Percentiles rank a stretch among this genome's conserved stretches.
These are phyloP conservation scores for Drosophila yooni DNA, from an alignment of 2,888 invertebrate genomes.

Conservation along the genomic window DNA sequence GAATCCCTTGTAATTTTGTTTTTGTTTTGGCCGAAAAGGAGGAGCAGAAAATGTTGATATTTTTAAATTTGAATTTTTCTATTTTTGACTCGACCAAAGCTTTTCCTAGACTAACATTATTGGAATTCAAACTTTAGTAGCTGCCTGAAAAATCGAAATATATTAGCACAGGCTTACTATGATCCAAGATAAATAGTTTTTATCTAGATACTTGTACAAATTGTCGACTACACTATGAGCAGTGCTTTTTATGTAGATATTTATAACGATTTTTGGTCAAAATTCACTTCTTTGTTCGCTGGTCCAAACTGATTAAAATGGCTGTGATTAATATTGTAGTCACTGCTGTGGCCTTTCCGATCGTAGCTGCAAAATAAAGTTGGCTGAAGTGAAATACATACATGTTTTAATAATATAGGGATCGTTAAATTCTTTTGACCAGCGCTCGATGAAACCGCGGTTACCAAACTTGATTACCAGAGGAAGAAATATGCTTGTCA, in stretches of 20 bases:
- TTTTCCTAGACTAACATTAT: background rate
- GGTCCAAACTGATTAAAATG: background rate
- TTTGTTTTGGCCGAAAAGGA: background rate
- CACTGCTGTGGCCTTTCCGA: too few species aligned
- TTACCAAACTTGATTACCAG: background rate
- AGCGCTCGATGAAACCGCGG: background rate
- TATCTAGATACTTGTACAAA: background rate
- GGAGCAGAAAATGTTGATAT: background rate
- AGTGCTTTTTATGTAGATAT: background rate
- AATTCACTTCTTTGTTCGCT: background rate
- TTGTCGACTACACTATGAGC: background rate
- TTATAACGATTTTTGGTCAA: background rate
- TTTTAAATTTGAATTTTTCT: background rate
- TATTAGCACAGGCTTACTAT: background rate
- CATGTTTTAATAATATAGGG: background rate
- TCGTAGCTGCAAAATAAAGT: too few species aligned
- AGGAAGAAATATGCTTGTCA: background rate
- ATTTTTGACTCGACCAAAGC: background rate
- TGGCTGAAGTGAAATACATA: background rate
- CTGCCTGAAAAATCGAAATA: too few species aligned
- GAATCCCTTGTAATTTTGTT: background rate
- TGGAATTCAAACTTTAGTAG: background rate
- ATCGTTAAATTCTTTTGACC: background rate
- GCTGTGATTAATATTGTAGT: background rate
- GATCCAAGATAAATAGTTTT: background rate